These are phyloP conservation scores for Takifugu bimaculatus DNA, from an alignment of 2,113 vertebrate genomes.

Conservation along the genomic window DNA sequence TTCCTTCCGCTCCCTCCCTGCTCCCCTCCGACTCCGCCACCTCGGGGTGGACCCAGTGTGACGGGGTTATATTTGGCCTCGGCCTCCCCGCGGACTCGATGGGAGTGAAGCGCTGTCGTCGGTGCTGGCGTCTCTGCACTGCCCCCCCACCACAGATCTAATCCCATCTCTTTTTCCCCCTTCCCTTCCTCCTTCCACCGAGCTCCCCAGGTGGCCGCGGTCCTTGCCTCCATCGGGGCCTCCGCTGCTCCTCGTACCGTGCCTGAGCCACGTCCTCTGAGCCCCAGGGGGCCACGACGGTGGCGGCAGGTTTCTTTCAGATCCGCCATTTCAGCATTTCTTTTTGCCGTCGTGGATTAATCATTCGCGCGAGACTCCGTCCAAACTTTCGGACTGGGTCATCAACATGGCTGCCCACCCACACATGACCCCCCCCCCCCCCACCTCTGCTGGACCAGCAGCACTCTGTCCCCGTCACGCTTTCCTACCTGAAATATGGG, in stretches of 20 bases:
- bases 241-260: too few species aligned
- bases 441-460: background rate
- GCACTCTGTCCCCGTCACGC: conserved; percentile 52
- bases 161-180: conserved; percentile 7
- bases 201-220: conserved; percentile 19
- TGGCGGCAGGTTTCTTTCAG: conserved; percentile 12
- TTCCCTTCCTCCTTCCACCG: conserved; percentile 3
- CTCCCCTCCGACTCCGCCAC: too few species aligned
- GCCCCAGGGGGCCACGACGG: too few species aligned
- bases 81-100: conserved; percentile 49
- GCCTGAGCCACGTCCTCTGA: too few species aligned
- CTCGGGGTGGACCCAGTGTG: too few species aligned
- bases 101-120: conserved; percentile 58
- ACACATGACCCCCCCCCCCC: conserved; percentile 16
- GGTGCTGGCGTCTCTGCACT: conserved; percentile 68
- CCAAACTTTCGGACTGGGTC: background rate
- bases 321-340: background rate
- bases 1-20: too few species aligned
- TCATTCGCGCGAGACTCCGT: conserved; percentile 2
- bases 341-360: background rate
- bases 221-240: background rate
- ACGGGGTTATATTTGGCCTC: background rate
- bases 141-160: background rate
- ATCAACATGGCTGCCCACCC: conserved; percentile 1
- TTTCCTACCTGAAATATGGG: conserved; percentile 65